Evolutionary conservation across 2,888 invertebrate genomes (phyloP), one percentile per base, ranked within the genome.

Genomic region (Ormyrus rosae): DNA sequence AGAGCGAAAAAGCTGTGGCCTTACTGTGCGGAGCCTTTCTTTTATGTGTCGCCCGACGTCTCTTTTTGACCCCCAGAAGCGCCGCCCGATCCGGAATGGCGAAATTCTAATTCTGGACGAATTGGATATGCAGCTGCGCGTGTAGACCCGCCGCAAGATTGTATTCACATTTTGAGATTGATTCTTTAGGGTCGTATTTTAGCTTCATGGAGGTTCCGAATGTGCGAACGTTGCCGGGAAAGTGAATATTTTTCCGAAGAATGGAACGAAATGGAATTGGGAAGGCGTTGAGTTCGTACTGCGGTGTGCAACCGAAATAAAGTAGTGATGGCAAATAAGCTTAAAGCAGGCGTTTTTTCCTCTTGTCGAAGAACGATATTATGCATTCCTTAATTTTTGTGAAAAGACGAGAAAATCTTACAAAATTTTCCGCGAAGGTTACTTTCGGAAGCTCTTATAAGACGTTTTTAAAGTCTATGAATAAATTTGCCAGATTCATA

Each of bases 71-170:
- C 34, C 34, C 34, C 34, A 34, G 34, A 34, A 34, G 34, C 34
- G 34, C 34, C 4, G 34, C 34, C 4, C 13, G 65, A 51, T 19
- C 65, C 11, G 53, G 63, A 7, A 60, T 50, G 34, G 10, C n/a
- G 60, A 75, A 75, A 75, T 75, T 75, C 51, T 68, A 75, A 75
- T 65, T 56, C 19, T 11, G 10, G 51, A 9, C 5, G 34, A n/a
- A 58, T 71, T 6, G 71, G 50, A 51, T 7, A 71, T 71, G 50
- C 51, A 61, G 60, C 58, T 7, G 56, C 13, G n/a, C 6, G 48
- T 34, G 3, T 3, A 34, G 34, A 4, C 34, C 48, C 64, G 48
- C 48, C n/a, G 45, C 9, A 45, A 64, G 34, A 34, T 34, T 34
- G 34, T 34, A 34, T 34, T 34, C 34, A 34, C 34, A 34, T 34